Base-by-base conservation (phyloP, 2,888 invertebrate species). In the Epistrophe grossulariae region DNA sequence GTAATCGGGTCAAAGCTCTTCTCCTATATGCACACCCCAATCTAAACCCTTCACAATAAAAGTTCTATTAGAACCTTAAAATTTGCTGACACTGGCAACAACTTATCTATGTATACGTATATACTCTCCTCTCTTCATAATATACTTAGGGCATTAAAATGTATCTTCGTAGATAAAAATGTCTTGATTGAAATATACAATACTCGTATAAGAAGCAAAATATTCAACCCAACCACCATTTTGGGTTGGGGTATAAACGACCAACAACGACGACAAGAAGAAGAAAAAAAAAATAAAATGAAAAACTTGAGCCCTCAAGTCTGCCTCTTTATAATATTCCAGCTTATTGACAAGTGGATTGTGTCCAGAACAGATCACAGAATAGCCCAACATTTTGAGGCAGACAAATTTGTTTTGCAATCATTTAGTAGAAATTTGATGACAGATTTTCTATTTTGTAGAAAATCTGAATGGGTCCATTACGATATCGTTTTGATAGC, bases 71-170 rank as follows among this genome's bases (percentile, higher is more conserved):
- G 45, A 71, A 71, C 24, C 70, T 55, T 15, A 43, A 72, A 55
- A 72, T 81, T 59, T 82, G 87, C 87, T 87, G 87, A 87, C 83
- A 72, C 71, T 73, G 48, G 28, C 79, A 83, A 83, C 83, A 79
- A 76, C 83, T 87, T 87, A 83, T 83, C 87, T 82, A 82, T 79
- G 7, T 7, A 4, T 7, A n/a, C n/a, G 6, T 31, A 4, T 4
- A 6, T n/a, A n/a, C n/a, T n/a, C n/a, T n/a, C n/a, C n/a, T 52
- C 35, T 72, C 50, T 71, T 52, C 76, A 81, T 81, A 52, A 78
- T 81, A 52, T 35, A 74, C 82, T 11, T 45, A 45, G 52, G 52
- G n/a, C 68, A 74, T 74, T 28, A 50, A 59, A 84, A 72, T 77
- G 72, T 80, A 77, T 82, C 82, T 60, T 74, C 59, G 3, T 24